Evolutionary conservation across 2,888 invertebrate species (phyloP), one percentile per base, ranked within the genome.

Genomic region (Troides aeacus): DNA sequence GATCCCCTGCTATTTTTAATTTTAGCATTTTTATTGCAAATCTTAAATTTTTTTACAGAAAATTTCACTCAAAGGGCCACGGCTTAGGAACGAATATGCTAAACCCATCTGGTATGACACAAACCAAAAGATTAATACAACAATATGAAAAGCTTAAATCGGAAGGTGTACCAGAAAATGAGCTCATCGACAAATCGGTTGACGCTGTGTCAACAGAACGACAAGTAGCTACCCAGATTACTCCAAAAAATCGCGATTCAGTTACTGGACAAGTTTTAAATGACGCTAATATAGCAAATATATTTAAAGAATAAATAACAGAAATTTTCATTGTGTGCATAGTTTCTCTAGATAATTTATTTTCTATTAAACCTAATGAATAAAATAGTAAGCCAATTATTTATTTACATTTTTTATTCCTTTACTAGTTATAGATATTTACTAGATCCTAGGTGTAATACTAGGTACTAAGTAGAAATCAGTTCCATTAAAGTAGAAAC

Each of bases 61-160:
- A 94, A 85, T 95, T 95, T 76, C 96, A 96, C 73, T 93, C 94
- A 70, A 87, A 93, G 62, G 90, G 94, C 24, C 94, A 92, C 73
- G 93, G 93, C 39, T 80, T 93, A 63, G 94, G 94, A 58, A 83
- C 93, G 1, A 94, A 94, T 76, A 85, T 96, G 78, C 81, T 88
- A 0, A 94, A 91, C 76, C 84, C 81, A n/a, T 81, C 84, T 75
- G 84, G 88, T n/a, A 93, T 84, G 80, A 94, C 93, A 46, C 90
- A 93, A 73, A 93, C 93, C 0, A 95, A 94, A 78, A 92, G 88
- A 75, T 94, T 96, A 75, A 87, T 96, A 18, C 86, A 93, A 56
- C 93, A 94, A 72, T 96, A 95, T 77, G 87, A 94, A 59, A 91
- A 93, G 72, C 78, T 96, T 15, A 91, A 94, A 81, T 79, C 84